Base-by-base conservation (phyloP, 1,140 invertebrate species). In the Aphelenchoides besseyi region DNA sequence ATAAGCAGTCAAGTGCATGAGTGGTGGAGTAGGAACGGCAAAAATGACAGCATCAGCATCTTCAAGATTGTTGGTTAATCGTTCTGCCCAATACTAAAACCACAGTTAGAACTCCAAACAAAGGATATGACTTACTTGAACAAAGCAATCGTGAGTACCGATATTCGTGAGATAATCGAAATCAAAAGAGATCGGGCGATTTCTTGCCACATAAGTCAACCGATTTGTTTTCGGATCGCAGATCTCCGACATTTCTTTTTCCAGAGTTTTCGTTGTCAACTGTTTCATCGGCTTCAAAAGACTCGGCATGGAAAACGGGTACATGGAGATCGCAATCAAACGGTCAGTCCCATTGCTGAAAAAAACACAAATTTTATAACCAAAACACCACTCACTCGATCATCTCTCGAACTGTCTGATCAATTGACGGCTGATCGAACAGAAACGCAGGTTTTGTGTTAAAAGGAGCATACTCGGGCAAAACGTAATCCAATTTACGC, bases 391-490 rank as follows among this genome's bases (percentile, higher is more conserved):
- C 72, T 36, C 28, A 75, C 73, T 53, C 48, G 37, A 70, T 52
- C 64, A 75, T 68, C 9, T 33, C 29, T 12, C 29, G 32, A 61
- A 75, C n/a, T 5, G 26, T 37, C 3, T 61, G 9, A 71, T 72
- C 74, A 23, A 76, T 69, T 3, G 53, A 62, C 3, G 68, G 54
- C n/a, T 32, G 35, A 26, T 75, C 74, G 35, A 53, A 70, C 26
- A 69, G 68, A 35, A 64, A 75, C 9, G 72, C 53, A 36, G 54
- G 36, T n/a, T 57, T 52, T 23, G 48, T 69, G n/a, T 33, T 63
- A 48, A 76, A 48, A 8, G 74, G 74, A 30, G 41, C 55, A 61
- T 63, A 75, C 37, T 75, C 74, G 28, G 74, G 74, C 8, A 78
- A n/a, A 33, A 75, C 29, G 5, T n/a, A 26, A 8, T 23, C 37